These are phyloP conservation scores for Hylaea fasciaria DNA, from an alignment of 2,888 invertebrate genomes.

Conservation along the genomic window DNA sequence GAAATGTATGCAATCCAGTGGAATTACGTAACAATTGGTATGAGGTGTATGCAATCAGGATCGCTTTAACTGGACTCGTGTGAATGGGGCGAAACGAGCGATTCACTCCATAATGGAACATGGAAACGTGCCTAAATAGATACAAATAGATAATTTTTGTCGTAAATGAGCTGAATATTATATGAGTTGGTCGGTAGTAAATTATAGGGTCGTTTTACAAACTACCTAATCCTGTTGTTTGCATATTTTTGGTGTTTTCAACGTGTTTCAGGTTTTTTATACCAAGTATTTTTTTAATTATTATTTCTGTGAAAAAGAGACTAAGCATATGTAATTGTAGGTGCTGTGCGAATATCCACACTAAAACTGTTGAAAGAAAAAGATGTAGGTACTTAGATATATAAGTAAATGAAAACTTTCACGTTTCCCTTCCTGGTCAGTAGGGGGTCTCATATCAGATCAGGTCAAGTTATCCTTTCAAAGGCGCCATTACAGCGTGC, in stretches of 20 bases:
- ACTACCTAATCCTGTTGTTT: not conserved
- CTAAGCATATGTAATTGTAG: too few species aligned
- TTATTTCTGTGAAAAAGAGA: too few species aligned
- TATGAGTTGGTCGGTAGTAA: constrained; percentile 14
- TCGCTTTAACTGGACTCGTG: constrained; percentile 61
- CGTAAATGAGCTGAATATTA: constrained; percentile 33
- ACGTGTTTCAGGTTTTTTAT: not conserved
- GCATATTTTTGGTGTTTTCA: not conserved
- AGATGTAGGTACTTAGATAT: constrained; percentile 4
- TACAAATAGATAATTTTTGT: constrained; percentile 39
- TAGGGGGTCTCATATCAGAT: constrained; percentile 38
- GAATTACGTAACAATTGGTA: constrained; percentile 61
- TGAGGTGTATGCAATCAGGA: constrained; percentile 70
- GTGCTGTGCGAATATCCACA: constrained; percentile 9
- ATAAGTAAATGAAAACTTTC: constrained; percentile 21
- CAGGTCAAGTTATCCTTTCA: constrained; percentile 45
- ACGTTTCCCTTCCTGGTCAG: constrained; percentile 31
- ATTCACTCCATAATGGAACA: constrained; percentile 51
- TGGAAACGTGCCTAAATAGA: constrained; percentile 37
- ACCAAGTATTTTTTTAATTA: too few species aligned
- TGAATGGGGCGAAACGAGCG: constrained; percentile 65
- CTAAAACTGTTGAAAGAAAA: constrained; percentile 14
- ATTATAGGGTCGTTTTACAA: constrained; percentile 2
- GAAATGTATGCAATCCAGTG: constrained; percentile 50
- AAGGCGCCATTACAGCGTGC: constrained; percentile 35